phyloP scores from a whole-genome alignment of 2,797 vertebrate species.

The Propithecus deckenii region DNA sequence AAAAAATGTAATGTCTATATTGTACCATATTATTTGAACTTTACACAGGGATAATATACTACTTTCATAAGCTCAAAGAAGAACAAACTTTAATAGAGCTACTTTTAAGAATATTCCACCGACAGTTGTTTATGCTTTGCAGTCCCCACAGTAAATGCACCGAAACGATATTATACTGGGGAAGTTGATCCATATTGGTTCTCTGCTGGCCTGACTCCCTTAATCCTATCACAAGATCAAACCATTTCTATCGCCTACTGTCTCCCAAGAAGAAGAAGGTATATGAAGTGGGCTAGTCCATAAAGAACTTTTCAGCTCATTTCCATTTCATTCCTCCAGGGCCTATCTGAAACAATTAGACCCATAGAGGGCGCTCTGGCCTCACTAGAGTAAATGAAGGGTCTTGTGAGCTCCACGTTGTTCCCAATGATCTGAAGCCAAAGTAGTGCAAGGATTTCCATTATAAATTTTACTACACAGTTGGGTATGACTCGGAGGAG shows the following conservation, averaged over 20 bases:
- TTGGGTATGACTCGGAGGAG: neutral
- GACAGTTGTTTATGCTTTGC: neutral
- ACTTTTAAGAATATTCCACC: neutral
- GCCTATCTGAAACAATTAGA: neutral
- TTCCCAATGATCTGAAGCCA: neutral
- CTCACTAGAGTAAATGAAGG: neutral
- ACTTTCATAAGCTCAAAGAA: neutral
- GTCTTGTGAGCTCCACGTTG: neutral
- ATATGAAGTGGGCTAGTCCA: neutral
- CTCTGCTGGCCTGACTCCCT: neutral
- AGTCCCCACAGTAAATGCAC: neutral
- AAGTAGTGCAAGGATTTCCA: neutral
- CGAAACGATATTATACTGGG: neutral
- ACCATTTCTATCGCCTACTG: neutral
- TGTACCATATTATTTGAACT: neutral
- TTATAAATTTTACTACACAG: neutral
- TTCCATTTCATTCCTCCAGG: neutral
- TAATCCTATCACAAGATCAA: neutral
- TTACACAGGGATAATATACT: neutral
- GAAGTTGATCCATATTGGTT: neutral
- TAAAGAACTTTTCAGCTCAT: neutral
- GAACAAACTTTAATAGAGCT: neutral
- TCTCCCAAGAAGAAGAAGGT: neutral
- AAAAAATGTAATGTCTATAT: neutral
- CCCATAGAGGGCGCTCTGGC: neutral